phyloP scores from a whole-genome alignment of 23 tunicate species.

The Halocynthia roretzi region DNA sequence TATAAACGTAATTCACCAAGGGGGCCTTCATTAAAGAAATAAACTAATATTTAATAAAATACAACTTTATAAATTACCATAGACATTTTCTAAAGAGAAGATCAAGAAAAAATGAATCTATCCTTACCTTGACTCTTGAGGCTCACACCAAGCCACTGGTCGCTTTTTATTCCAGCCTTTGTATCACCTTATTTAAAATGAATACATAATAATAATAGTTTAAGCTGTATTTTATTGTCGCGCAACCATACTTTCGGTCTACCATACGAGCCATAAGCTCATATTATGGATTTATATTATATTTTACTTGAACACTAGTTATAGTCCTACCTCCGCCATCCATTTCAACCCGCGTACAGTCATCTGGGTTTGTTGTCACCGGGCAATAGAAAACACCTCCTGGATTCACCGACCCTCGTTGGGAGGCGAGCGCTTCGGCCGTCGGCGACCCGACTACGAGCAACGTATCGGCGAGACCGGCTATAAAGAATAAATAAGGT shows the following conservation, averaged over 20 bases:
- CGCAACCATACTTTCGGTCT: background rate
- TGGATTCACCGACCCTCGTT: slow-evolving; percentile 40
- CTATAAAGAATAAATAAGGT: too few relatives aligned
- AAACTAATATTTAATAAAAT: too few relatives aligned
- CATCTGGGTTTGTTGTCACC: slow-evolving; percentile 42
- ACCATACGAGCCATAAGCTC: background rate
- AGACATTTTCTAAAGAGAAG: too few relatives aligned
- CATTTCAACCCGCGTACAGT: slow-evolving; percentile 68
- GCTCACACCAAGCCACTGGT: slow-evolving; percentile 90
- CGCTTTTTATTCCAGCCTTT: slow-evolving; percentile 23
- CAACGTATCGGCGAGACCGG: slow-evolving; percentile 17
- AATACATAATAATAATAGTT: background rate
- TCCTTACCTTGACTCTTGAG: slow-evolving; percentile 69
- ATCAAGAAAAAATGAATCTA: too few relatives aligned
- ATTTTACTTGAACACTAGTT: background rate
- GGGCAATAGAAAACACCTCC: slow-evolving; percentile 81
- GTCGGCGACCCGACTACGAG: slow-evolving; percentile 74
- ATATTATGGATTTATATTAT: background rate
- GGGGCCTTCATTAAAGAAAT: too few relatives aligned
- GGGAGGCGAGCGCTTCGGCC: slow-evolving; percentile 31
- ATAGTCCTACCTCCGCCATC: slow-evolving; percentile 39
- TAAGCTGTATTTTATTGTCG: background rate
- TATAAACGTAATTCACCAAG: too few relatives aligned
- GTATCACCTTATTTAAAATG: background rate
- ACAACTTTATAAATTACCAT: too few relatives aligned